Evolutionary conservation across 2,797 vertebrate genomes (phyloP).

Genomic region (Brachymystax lenok): DNA sequence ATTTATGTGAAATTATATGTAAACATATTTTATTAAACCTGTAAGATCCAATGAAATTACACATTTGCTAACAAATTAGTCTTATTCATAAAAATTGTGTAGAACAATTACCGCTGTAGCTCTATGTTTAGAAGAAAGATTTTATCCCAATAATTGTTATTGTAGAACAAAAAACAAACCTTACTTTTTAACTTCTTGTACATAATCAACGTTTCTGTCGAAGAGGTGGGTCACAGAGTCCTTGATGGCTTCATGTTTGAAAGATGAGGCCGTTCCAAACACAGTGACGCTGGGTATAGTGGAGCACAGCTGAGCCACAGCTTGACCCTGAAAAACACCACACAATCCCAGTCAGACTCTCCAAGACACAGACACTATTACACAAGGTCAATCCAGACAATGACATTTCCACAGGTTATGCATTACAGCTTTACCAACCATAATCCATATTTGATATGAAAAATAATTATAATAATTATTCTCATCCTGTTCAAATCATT

Average conservation of each 20-base stretch:
- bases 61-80: neutral
- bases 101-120: neutral
- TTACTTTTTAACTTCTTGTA: slow-evolving; percentile 98
- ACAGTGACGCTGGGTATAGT: slow-evolving; percentile 90
- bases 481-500: neutral
- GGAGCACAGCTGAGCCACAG: slow-evolving; percentile 95
- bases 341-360: slow-evolving; percentile 33
- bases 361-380: neutral
- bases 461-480: neutral
- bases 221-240: slow-evolving; percentile 94
- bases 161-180: slow-evolving; percentile 20
- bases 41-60: neutral
- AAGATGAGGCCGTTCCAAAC: slow-evolving; percentile 93
- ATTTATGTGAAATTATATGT: neutral
- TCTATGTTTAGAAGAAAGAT: neutral
- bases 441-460: neutral
- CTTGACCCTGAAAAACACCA: slow-evolving; percentile 87
- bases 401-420: neutral
- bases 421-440: neutral
- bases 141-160: neutral
- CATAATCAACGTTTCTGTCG: slow-evolving; percentile 93
- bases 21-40: neutral
- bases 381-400: slow-evolving; percentile 9
- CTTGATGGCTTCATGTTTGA: slow-evolving; percentile 96
- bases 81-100: neutral